Conservation (phyloP, 2,888 invertebrate species). For the Vannuccia rotundouncinata region DNA sequence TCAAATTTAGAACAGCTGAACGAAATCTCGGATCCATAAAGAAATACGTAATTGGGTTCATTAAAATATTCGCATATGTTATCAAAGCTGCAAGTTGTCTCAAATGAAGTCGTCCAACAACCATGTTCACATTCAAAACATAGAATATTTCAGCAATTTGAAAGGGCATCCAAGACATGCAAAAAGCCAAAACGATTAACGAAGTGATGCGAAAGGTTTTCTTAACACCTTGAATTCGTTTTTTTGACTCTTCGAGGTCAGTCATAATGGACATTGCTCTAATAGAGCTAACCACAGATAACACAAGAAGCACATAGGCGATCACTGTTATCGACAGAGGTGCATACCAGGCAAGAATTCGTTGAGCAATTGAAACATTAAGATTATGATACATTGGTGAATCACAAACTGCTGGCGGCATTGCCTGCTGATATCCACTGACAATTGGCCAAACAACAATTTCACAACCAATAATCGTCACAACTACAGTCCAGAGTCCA, state of each 20-base stretch:
- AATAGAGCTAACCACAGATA: neutral
- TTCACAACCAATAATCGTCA: neutral
- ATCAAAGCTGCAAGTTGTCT: neutral
- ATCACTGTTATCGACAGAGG: neutral
- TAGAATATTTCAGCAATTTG: neutral
- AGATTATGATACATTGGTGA: neutral
- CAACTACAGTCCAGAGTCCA: neutral
- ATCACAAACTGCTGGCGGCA: neutral
- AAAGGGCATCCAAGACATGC: neutral
- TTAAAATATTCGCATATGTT: neutral
- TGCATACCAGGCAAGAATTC: neutral
- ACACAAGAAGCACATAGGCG: neutral
- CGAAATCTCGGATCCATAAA: neutral
- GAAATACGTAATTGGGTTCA: neutral
- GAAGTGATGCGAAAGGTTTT: neutral
- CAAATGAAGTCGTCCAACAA: neutral
- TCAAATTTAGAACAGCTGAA: neutral
- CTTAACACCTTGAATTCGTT: neutral
- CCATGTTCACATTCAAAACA: neutral
- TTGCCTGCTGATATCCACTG: neutral
- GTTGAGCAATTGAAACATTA: neutral
- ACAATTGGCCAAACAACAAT: neutral
- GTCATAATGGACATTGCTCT: neutral
- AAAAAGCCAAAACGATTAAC: neutral
- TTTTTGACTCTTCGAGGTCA: neutral